Evolutionary conservation across 1,140 invertebrate genomes (phyloP), one percentile per base, ranked within the genome.

Genomic region (Zelostemma sp.): DNA sequence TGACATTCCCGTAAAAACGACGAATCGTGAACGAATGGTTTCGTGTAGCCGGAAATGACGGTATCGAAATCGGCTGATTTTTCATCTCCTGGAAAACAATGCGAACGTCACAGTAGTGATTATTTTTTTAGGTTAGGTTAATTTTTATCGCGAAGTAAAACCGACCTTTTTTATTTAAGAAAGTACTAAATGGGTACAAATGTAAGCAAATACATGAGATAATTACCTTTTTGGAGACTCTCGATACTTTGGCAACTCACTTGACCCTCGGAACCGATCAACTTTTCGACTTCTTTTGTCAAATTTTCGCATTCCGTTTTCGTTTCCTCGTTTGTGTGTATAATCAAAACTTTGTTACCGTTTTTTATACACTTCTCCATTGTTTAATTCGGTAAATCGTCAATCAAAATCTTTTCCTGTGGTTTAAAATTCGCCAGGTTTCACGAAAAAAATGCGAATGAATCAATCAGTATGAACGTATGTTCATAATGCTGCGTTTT

Each of bases 1-100:
- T 65, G 61, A 49, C 57, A 70, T 57, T 70, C 47, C 9, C 53
- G 21, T 6, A 70, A 19, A 12, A 70, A 43, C 40, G 55, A 31
- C 4, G 51, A 9, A 28, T 51, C 46, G 45, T 70, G 67, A 18
- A 56, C 60, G 43, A 70, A 70, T 21, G 67, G 55, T 17, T 38
- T 18, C 45, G 33, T 38, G n/a, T 46, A 62, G 3, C 66, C 66
- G 6, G 66, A 68, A 19, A 62, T 46, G 11, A 66, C 14, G n/a
- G 19, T 41, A 11, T 59, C 25, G 18, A 49, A 66, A 6, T 2
- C 4, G 1, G 43, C n/a, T 19, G 40, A 43, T 11, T 18, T 4
- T 9, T 19, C 8, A 46, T 4, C 43, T 18, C 18, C 43, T 46
- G 8, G 1, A 46, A 46, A 19, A 43, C 2, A 17, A 43, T 12